phyloP scores from a whole-genome alignment of 1,140 invertebrate genomes.

The Thaumatotibia leucotreta region DNA sequence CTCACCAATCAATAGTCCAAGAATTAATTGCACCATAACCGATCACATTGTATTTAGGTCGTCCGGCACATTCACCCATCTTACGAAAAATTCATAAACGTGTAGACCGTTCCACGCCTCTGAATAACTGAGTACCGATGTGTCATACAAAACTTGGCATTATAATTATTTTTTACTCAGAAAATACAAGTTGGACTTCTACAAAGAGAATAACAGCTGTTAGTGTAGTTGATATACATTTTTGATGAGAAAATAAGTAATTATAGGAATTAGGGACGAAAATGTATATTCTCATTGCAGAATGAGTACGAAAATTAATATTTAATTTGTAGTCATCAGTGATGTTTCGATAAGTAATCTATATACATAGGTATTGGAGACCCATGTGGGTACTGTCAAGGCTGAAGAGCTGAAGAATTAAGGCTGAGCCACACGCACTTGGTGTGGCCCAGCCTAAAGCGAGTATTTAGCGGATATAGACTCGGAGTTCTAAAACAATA shows the following conservation, averaged over 20 bases:
- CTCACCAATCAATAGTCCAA: not conserved
- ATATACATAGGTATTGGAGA: no score
- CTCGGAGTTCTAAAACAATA: no score
- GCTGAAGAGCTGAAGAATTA: no score
- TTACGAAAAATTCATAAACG: slow-evolving; percentile 25
- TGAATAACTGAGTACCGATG: not conserved
- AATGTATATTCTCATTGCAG: not conserved
- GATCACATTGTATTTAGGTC: slow-evolving; percentile 18
- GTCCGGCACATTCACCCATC: slow-evolving; percentile 16
- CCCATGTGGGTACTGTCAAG: no score
- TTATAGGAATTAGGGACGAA: not conserved
- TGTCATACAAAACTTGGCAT: not conserved
- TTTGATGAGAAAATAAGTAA: not conserved
- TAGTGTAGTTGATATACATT: not conserved
- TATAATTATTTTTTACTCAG: not conserved
- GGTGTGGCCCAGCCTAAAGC: no score
- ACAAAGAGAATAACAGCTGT: not conserved
- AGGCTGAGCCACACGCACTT: no score
- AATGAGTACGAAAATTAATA: not conserved
- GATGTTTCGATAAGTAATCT: no score
- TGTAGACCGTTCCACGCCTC: slow-evolving; percentile 1
- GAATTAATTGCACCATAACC: not conserved
- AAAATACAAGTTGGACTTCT: not conserved
- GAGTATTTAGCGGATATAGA: no score
- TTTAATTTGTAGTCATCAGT: no score